phyloP scores from a whole-genome alignment of 2,113 vertebrate species.

The Corythornis madagascariensis region DNA sequence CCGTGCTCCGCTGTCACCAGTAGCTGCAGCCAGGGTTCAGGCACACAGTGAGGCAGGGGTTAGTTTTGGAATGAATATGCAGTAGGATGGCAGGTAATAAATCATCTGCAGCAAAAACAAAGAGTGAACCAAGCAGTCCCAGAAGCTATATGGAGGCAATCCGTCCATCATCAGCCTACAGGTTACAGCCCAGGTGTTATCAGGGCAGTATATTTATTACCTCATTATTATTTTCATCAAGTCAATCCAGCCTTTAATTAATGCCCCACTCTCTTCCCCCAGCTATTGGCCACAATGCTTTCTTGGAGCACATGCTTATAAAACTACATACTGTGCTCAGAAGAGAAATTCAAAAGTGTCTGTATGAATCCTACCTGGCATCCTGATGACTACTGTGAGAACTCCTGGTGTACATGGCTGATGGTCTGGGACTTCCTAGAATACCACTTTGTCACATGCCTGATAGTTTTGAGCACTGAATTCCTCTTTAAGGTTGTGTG shows the following conservation, averaged over 20 bases:
- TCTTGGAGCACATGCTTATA: constrained; percentile 24
- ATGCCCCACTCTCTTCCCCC: neutral
- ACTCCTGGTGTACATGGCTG: neutral
- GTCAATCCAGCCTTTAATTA: constrained; percentile 41
- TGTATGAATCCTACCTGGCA: constrained; percentile 27
- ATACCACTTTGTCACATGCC: neutral
- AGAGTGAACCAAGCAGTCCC: constrained; percentile 2
- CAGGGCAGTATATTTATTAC: constrained; percentile 50
- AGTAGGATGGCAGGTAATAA: constrained; percentile 47
- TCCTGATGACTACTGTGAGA: neutral
- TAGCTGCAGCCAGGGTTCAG: constrained; percentile 4
- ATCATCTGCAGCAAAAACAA: constrained; percentile 33
- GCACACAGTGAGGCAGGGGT: neutral
- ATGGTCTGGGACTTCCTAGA: constrained; percentile 2
- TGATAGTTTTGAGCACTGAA: neutral
- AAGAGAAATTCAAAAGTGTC: constrained; percentile 12
- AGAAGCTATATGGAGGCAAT: constrained; percentile 38
- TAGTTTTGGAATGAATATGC: constrained; percentile 26
- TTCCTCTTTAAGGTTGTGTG: neutral
- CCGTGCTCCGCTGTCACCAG: neutral
- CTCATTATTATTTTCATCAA: constrained; percentile 52
- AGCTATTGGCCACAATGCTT: neutral
- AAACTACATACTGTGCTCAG: constrained; percentile 11
- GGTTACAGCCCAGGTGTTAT: constrained; percentile 53
- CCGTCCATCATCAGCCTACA: neutral